Evolutionary conservation across 1,140 invertebrate species (phyloP).

Genomic region (Wiebesia pumilae): DNA sequence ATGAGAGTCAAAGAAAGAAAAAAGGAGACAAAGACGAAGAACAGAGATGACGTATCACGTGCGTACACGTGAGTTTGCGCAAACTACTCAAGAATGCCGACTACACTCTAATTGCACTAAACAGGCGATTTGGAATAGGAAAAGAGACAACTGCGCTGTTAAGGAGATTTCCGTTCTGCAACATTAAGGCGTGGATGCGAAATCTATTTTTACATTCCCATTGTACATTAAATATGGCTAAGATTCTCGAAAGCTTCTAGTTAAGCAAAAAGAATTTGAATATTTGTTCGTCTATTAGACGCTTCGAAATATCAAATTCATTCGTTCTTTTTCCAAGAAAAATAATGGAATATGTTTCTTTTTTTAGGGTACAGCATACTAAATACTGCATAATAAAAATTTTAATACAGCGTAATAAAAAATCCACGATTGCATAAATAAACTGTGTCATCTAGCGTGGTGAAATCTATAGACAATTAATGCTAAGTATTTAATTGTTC

Average conservation of each 20-base stretch:
- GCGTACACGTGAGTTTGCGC: conserved; percentile 36
- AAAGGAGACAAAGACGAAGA: background rate
- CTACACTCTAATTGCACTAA: conserved; percentile 48
- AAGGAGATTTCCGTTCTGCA: background rate
- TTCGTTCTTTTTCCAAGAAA: background rate
- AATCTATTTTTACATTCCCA: background rate
- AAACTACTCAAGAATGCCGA: conserved; percentile 32
- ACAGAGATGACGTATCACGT: conserved; percentile 26
- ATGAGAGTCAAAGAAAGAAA: background rate
- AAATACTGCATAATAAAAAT: too few relatives aligned
- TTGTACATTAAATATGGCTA: background rate
- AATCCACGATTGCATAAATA: background rate
- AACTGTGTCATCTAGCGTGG: background rate
- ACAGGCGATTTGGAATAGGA: conserved; percentile 10
- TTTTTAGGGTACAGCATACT: too few relatives aligned
- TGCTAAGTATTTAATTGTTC: conserved; percentile 14
- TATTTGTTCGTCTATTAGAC: background rate
- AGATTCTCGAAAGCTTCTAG: background rate
- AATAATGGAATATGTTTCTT: background rate
- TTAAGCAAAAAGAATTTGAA: background rate
- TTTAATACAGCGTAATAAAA: too few relatives aligned
- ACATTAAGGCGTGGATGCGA: background rate
- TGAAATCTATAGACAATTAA: conserved; percentile 1
- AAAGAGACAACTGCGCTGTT: conserved; percentile 11
- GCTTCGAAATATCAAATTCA: background rate